Base-by-base conservation (phyloP, 2,113 vertebrate species). In the Elephas maximus region DNA sequence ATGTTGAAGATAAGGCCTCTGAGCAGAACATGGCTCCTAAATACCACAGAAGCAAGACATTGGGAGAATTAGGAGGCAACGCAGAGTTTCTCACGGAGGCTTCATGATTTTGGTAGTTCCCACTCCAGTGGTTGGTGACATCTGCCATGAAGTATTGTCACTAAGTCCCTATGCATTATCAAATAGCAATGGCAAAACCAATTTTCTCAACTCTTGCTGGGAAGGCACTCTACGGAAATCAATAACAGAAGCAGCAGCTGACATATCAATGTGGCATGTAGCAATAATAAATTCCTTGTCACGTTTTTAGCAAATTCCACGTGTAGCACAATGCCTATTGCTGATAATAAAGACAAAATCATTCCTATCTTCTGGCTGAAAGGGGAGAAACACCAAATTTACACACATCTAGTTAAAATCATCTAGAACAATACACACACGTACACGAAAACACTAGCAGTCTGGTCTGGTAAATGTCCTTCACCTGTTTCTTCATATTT, bases 191-290 rank as follows among this genome's bases (percentile, higher is more conserved):
- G n/a, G 78, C n/a, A 86, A 78, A 92, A 92, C 10, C 21, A 41
- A 41, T 94, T 92, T 92, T 92, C 93, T 95, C 18, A 95, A 90
- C 23, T 74, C 12, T 91, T 92, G 3, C 74, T 92, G 28, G 94
- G 80, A 95, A 96, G 82, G 26, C 21, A 77, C 23, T 20, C 73
- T 73, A 28, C 93, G 67, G 51, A 96, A 92, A 89, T 62, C 10
- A n/a, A n/a, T 74, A 90, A 82, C 44, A 91, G 74, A 95, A 84
- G 51, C 53, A 92, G 80, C 30, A 28, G 76, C 76, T 96, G 69
- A 96, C 41, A 73, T 53, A 78, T 24, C 24, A 41, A 67, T 57
- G 83, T 53, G 17, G 20, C 37, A 83, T 24, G 8, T 57, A 77
- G 71, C 24, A 87, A 65, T 88, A 63, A 76, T 51, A 14, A 90